Percentiles rank a stretch among this genome's conserved stretches.
Evolutionary conservation across 2,113 vertebrate species (phyloP).

Genomic region (Coryphaenoides rupestris): DNA sequence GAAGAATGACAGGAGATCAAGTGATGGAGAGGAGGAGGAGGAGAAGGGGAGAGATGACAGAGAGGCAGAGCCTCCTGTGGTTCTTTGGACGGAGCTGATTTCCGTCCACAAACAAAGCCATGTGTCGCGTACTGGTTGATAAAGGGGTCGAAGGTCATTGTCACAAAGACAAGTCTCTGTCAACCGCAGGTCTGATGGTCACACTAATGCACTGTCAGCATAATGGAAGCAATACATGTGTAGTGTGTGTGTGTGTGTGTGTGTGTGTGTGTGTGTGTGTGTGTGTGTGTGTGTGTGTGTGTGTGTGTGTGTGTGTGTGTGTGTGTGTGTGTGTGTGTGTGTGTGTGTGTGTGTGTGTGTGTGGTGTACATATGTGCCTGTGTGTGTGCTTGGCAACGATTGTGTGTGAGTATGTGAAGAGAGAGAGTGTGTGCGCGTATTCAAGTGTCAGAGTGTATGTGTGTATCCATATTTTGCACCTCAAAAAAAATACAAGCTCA

Average conservation of each 20-base stretch:
- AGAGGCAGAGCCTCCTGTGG: too few relatives aligned
- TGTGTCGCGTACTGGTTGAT: background rate
- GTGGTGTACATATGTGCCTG: constrained; percentile 12
- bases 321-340: constrained; percentile 10
- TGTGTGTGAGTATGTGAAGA: constrained; percentile 6
- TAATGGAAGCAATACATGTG: background rate
- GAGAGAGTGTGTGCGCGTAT: too few relatives aligned
- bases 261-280: constrained; percentile 4
- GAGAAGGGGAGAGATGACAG: too few relatives aligned
- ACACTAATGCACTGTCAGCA: background rate
- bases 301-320: background rate
- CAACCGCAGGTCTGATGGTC: background rate
- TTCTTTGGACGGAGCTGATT: background rate
- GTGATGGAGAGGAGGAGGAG: too few relatives aligned
- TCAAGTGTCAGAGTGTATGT: constrained; percentile 30
- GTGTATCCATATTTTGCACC: constrained; percentile 23
- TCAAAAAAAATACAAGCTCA: constrained; percentile 9
- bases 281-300: background rate
- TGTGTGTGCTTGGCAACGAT: background rate
- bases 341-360: background rate
- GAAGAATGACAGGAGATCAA: too few relatives aligned
- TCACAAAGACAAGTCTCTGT: background rate
- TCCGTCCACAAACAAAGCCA: constrained; percentile 12
- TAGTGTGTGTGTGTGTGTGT: constrained; percentile 2
- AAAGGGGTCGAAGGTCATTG: constrained; percentile 12